Evolutionary conservation across 2,888 invertebrate species (phyloP), one percentile per base, ranked within the genome.

Genomic region (Cheilosia variabilis): DNA sequence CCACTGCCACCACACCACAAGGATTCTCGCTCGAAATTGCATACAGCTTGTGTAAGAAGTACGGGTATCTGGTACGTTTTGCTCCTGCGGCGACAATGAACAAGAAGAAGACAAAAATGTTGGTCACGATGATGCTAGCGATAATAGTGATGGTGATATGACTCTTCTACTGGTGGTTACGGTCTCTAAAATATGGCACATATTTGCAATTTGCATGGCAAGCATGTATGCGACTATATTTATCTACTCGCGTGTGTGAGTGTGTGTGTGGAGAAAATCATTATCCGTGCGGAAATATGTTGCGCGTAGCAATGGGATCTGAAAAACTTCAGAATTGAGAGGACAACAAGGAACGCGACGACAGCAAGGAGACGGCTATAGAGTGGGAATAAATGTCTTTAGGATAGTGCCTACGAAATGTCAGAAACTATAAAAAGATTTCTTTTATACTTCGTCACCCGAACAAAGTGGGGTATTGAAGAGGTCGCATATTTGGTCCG

Each of bases 251-350:
- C 72, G 47, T 72, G 57, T 52, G 31, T 9, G 2, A 0, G 27
- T 0, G 31, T 2, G 31, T 31, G 31, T 31, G 50, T 37, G 45
- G 62, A 50, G 69, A 62, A 68, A 76, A 81, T 81, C 76, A 81
- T 81, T 81, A 86, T 86, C 81, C 81, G 72, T 72, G 72, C 50
- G 76, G 86, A 81, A 81, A 81, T 86, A 81, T 68, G 81, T 72
- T 86, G 71, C 62, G 13, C 22, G 37, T 68, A 66, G 80, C 79
- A 31, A 60, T 80, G 66, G 76, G 71, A 65, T 80, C 47, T 86
- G 65, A 22, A 41, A 63, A 83, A 78, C 66, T 73, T 17, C 22
- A 73, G 53, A 58, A 71, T 34, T 50, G 52, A 62, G 71, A 71
- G 24, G 63, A 62, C 62, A 19, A 37, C 58, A 19, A 9, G 34